Conservation (phyloP, 2,888 invertebrate species). For the Lapara coniferarum region DNA sequence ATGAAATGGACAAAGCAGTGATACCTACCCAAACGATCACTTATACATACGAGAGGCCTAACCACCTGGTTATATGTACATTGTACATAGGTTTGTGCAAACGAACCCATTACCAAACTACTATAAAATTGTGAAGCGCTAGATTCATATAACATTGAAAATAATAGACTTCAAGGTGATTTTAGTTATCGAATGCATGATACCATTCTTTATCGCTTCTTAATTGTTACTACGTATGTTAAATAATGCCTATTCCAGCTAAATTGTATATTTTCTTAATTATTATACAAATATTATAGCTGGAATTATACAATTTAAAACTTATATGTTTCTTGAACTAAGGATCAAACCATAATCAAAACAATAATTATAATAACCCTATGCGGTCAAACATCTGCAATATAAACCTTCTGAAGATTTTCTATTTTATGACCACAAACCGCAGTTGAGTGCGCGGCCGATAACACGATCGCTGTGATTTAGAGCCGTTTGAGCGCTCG, state of each 20-base stretch:
- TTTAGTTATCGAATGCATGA: not conserved
- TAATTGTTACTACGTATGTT: not conserved
- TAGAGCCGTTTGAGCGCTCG: slow-evolving; percentile 34
- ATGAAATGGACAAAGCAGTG: too few species aligned
- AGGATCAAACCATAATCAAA: too few species aligned
- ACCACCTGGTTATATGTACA: too few species aligned
- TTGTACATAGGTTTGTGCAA: too few species aligned
- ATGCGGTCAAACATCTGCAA: not conserved
- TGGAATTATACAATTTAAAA: too few species aligned
- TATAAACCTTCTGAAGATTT: not conserved
- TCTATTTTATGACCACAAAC: slow-evolving; percentile 16
- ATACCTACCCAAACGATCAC: too few species aligned
- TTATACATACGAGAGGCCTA: too few species aligned
- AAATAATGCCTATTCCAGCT: too few species aligned
- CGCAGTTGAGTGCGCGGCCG: not conserved
- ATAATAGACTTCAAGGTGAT: not conserved
- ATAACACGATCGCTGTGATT: slow-evolving; percentile 39
- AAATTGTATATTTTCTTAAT: too few species aligned
- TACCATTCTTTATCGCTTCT: not conserved
- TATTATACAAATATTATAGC: too few species aligned
- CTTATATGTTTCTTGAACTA: too few species aligned
- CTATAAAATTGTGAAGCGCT: not conserved
- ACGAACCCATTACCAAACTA: not conserved
- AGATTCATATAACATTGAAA: not conserved
- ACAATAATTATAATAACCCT: too few species aligned